phyloP scores from a whole-genome alignment of 2,888 invertebrate species.

The Helobdella robusta region DNA sequence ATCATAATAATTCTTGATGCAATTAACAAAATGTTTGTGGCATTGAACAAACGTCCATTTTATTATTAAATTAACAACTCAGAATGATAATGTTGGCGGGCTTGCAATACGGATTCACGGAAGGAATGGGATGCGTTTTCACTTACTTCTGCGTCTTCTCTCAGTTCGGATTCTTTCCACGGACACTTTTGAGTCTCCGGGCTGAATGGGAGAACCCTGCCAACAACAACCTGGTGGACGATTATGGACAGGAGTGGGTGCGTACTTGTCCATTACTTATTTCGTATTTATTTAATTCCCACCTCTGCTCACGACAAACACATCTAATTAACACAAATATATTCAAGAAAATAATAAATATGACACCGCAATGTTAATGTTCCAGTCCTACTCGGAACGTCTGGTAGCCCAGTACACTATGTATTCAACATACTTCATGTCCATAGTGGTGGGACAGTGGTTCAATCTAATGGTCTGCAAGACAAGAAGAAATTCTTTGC shows the following conservation, averaged over 20 bases:
- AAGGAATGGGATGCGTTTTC: slow-evolving; percentile 99
- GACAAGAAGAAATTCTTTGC: slow-evolving; percentile 23
- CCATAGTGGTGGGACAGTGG: slow-evolving; percentile 24
- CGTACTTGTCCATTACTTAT: no score
- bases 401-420: slow-evolving; percentile 17
- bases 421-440: slow-evolving; percentile 20
- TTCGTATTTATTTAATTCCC: no score
- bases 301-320: no score
- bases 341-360: no score
- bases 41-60: no score
- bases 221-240: slow-evolving; percentile 92
- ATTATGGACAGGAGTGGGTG: slow-evolving; percentile 48
- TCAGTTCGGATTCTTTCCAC: slow-evolving; percentile 93
- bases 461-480: slow-evolving; percentile 23
- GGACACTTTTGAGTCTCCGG: slow-evolving; percentile 80
- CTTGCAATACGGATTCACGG: slow-evolving; percentile 99
- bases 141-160: slow-evolving; percentile 99
- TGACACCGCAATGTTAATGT: no score
- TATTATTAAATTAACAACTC: no score
- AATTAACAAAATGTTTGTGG: no score
- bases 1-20: no score
- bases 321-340: no score
- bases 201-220: slow-evolving; percentile 97
- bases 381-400: slow-evolving; percentile 24
- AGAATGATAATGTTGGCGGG: slow-evolving; percentile 91